These are phyloP conservation scores for Camelus bactrianus DNA, from an alignment of 2,113 vertebrate species.

Conservation along the genomic window DNA sequence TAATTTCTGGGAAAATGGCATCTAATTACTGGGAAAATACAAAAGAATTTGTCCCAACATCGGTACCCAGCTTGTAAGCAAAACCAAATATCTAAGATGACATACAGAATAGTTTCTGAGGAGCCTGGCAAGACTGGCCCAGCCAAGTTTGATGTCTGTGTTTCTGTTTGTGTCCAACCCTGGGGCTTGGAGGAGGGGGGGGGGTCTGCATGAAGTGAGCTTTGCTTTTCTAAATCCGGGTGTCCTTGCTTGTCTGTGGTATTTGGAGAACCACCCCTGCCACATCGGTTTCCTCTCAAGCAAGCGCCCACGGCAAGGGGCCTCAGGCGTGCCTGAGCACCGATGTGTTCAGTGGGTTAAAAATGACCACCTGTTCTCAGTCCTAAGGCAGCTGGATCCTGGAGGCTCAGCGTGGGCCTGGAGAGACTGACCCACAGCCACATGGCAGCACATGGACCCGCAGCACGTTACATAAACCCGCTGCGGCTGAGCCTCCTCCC, in stretches of 20 bases:
- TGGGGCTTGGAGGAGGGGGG: neutral
- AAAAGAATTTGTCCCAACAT: neutral
- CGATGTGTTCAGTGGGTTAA: neutral
- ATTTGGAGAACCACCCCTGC: neutral
- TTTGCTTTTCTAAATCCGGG: neutral
- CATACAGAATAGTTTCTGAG: neutral
- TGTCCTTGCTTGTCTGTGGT: neutral
- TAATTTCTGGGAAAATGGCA: neutral
- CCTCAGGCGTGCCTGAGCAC: neutral
- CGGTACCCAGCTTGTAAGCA: neutral
- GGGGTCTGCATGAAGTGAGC: neutral
- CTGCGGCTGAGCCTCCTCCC: neutral
- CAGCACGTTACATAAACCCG: neutral
- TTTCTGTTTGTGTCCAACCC: neutral
- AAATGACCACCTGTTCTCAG: neutral
- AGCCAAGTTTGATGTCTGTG: neutral
- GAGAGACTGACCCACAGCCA: neutral
- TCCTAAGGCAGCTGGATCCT: neutral
- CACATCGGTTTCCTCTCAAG: neutral
- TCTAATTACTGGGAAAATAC: neutral
- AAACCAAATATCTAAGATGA: neutral
- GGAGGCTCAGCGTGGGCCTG: rapidly evolving
- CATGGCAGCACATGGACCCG: neutral
- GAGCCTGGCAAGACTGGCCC: neutral
- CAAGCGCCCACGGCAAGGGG: neutral